Percentiles rank a stretch among this genome's conserved stretches.
Evolutionary conservation across 2,797 vertebrate genomes (phyloP).

Genomic region (Chanos chanos): DNA sequence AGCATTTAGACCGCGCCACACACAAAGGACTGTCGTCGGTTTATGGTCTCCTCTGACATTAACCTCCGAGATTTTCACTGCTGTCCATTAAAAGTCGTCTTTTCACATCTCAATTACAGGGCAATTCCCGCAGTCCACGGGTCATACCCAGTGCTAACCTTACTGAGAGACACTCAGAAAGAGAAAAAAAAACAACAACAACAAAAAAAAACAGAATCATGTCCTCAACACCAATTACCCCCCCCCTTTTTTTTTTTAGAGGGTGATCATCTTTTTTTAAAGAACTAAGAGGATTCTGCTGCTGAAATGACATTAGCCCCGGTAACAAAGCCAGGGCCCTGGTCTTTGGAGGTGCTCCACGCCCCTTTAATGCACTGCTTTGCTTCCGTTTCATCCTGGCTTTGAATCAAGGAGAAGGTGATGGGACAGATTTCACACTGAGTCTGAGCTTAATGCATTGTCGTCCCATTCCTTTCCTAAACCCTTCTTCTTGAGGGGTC

Average conservation of each 20-base stretch:
- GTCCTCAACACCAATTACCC: slow-evolving; percentile 53
- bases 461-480: slow-evolving; percentile 21
- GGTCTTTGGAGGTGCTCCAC: slow-evolving; percentile 44
- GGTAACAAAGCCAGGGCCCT: slow-evolving; percentile 35
- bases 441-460: slow-evolving; percentile 32
- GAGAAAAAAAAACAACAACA: slow-evolving; percentile 17
- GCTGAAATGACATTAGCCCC: slow-evolving; percentile 40
- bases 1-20: slow-evolving; percentile 56
- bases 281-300: slow-evolving; percentile 39
- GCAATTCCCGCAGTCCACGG: slow-evolving; percentile 56
- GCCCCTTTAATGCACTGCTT: slow-evolving; percentile 39
- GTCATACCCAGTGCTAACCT: slow-evolving; percentile 45
- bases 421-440: slow-evolving; percentile 30
- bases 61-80: slow-evolving; percentile 68
- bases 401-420: slow-evolving; percentile 31
- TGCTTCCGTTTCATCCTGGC: slow-evolving; percentile 42
- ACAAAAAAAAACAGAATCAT: slow-evolving; percentile 44
- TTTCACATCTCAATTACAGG: slow-evolving; percentile 58
- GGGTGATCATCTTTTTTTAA: slow-evolving; percentile 42
- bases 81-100: slow-evolving; percentile 64
- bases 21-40: slow-evolving; percentile 68
- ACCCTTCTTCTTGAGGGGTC: slow-evolving; percentile 56
- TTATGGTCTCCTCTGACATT: slow-evolving; percentile 68
- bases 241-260: slow-evolving; percentile 40
- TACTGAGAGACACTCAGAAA: slow-evolving; percentile 12